Conservation (phyloP, 2,888 invertebrate genomes). For the Chrysolina haemoptera region DNA sequence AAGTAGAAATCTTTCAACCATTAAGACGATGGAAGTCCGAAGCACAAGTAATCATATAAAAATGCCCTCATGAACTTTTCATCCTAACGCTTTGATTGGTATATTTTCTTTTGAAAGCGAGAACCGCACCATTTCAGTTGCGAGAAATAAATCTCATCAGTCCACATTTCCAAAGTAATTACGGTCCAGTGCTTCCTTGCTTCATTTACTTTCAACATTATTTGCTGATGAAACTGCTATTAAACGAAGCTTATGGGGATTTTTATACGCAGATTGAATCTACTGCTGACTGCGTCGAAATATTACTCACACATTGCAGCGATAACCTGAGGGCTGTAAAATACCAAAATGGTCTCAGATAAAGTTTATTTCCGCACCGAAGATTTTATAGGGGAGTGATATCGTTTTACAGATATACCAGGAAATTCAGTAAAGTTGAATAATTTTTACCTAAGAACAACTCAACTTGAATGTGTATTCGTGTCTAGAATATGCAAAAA, state of each 20-base stretch:
- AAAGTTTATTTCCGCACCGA: conserved; percentile 18
- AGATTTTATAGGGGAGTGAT: background rate
- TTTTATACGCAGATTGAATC: conserved; percentile 50
- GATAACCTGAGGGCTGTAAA: conserved; percentile 45
- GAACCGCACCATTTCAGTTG: background rate
- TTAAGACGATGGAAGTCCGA: no score
- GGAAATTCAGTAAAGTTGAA: background rate
- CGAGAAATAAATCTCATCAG: conserved; percentile 17
- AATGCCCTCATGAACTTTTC: background rate
- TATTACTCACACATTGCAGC: conserved; percentile 47
- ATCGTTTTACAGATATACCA: background rate
- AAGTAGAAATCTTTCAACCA: no score
- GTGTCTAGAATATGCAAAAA: no score
- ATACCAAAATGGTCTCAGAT: conserved; percentile 40
- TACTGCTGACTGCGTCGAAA: conserved; percentile 45
- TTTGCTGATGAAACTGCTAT: conserved; percentile 43
- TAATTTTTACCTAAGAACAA: no score
- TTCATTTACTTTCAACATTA: conserved; percentile 47
- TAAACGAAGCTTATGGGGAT: conserved; percentile 45
- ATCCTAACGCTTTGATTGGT: background rate
- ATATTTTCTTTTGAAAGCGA: background rate
- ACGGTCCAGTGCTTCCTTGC: conserved; percentile 24
- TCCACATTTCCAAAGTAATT: conserved; percentile 30
- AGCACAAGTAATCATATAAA: no score
- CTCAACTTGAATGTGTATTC: no score